Conservation (phyloP, 2,888 invertebrate genomes). For the Xylota sylvarum region DNA sequence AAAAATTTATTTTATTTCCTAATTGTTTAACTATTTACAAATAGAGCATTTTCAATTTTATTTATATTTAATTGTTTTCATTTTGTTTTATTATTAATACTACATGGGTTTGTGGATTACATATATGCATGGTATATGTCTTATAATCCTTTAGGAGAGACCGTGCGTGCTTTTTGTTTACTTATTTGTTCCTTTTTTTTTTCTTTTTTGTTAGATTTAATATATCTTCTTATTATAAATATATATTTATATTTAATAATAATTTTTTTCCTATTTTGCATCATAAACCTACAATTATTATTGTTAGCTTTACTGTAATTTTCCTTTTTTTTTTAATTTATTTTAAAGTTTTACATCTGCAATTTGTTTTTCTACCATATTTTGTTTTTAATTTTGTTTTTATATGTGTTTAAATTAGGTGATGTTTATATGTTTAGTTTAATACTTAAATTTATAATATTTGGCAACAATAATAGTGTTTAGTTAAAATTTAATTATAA, state of each 20-base stretch:
- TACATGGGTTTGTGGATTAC: constrained; percentile 77
- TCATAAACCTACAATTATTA: constrained; percentile 73
- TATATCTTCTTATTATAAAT: constrained; percentile 70
- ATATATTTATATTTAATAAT: constrained; percentile 75
- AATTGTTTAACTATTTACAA: constrained; percentile 79
- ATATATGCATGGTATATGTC: constrained; percentile 71
- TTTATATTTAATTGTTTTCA: constrained; percentile 60
- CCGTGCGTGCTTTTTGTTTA: constrained; percentile 77
- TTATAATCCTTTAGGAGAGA: constrained; percentile 77
- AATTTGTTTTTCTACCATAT: constrained; percentile 70
- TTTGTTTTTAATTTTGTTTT: constrained; percentile 34
- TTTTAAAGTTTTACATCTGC: constrained; percentile 66
- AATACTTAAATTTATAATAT: constrained; percentile 76
- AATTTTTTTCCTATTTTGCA: constrained; percentile 67
- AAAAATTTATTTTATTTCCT: constrained; percentile 77
- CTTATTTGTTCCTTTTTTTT: constrained; percentile 56
- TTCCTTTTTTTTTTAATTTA: constrained; percentile 36
- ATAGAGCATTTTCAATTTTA: constrained; percentile 54
- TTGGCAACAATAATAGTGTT: constrained; percentile 77
- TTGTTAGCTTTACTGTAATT: constrained; percentile 74
- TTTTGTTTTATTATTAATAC: constrained; percentile 61
- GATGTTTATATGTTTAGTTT: constrained; percentile 69
- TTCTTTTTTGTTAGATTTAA: constrained; percentile 47
- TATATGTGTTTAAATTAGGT: constrained; percentile 68
- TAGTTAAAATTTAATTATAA: constrained; percentile 69